Evolutionary conservation across 1,140 invertebrate genomes (phyloP).

Genomic region (Scaptomyza pallida): DNA sequence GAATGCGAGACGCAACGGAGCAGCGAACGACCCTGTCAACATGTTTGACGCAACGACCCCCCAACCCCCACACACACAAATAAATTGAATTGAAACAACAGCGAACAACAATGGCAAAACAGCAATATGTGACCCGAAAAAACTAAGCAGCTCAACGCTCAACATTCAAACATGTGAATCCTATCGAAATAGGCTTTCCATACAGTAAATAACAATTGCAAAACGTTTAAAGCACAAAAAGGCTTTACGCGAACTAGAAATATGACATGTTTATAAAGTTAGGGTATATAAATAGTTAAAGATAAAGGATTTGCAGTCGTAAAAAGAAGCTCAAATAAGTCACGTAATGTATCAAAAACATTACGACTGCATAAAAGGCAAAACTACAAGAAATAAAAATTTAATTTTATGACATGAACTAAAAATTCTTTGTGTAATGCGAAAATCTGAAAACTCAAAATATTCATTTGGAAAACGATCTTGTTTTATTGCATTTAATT

Average conservation of each 20-base stretch:
- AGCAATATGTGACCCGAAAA: constrained; percentile 26
- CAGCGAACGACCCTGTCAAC: constrained; percentile 68
- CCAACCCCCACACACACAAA: constrained; percentile 18
- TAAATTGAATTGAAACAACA: constrained; percentile 45
- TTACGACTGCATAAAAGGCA: too few relatives aligned
- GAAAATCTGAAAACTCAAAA: too few relatives aligned
- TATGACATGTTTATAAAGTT: background rate
- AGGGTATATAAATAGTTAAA: too few relatives aligned
- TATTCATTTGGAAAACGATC: background rate
- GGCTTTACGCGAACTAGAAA: too few relatives aligned
- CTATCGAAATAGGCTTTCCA: constrained; percentile 8
- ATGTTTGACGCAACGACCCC: constrained; percentile 70
- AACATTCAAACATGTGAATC: constrained; percentile 19
- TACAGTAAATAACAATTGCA: too few relatives aligned
- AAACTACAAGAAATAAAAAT: too few relatives aligned
- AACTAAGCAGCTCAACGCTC: constrained; percentile 8
- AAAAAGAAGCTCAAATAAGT: too few relatives aligned
- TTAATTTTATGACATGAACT: too few relatives aligned
- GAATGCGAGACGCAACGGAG: constrained; percentile 30
- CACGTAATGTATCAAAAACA: too few relatives aligned
- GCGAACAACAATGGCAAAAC: background rate
- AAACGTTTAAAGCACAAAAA: too few relatives aligned
- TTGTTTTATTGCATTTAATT: background rate
- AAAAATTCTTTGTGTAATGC: too few relatives aligned
- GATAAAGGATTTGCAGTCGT: too few relatives aligned